phyloP scores from a whole-genome alignment of 2,888 invertebrate genomes.

The Rhamnusium bicolor region DNA sequence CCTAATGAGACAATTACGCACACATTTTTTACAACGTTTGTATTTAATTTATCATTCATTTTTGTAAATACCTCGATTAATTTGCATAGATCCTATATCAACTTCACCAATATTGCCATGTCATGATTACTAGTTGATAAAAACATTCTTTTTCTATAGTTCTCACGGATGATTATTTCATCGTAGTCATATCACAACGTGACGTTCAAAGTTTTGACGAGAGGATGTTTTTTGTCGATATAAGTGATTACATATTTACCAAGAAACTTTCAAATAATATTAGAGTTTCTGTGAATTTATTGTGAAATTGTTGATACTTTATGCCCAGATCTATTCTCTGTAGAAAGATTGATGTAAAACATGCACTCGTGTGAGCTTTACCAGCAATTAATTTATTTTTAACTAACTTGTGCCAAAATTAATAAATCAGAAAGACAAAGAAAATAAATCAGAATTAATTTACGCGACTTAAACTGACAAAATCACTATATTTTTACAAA shows the following conservation, averaged over 20 bases:
- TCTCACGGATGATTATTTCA: constrained; percentile 25
- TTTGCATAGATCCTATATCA: constrained; percentile 15
- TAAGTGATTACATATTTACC: constrained; percentile 7
- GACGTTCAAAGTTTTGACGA: constrained; percentile 13
- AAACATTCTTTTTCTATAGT: constrained; percentile 10
- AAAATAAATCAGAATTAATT: constrained; percentile 2
- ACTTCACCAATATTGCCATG: constrained; percentile 7
- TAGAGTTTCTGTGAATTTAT: constrained; percentile 21
- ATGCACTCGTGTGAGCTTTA: constrained; percentile 3
- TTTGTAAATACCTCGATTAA: background rate
- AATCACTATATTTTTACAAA: background rate
- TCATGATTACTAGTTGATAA: constrained; percentile 10
- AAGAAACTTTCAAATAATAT: constrained; percentile 14
- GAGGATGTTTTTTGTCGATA: constrained; percentile 21
- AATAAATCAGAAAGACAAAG: constrained; percentile 12
- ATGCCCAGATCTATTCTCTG: background rate
- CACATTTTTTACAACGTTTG: background rate
- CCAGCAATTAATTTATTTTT: constrained; percentile 11
- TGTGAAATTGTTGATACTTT: constrained; percentile 13
- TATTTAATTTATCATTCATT: background rate
- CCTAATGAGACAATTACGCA: background rate
- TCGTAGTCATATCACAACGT: constrained; percentile 21
- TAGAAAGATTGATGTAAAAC: constrained; percentile 20
- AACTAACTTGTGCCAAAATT: constrained; percentile 2
- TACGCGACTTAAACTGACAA: constrained; percentile 6